Evolutionary conservation across 2,888 invertebrate species (phyloP).

Genomic region (Magallana nippona): DNA sequence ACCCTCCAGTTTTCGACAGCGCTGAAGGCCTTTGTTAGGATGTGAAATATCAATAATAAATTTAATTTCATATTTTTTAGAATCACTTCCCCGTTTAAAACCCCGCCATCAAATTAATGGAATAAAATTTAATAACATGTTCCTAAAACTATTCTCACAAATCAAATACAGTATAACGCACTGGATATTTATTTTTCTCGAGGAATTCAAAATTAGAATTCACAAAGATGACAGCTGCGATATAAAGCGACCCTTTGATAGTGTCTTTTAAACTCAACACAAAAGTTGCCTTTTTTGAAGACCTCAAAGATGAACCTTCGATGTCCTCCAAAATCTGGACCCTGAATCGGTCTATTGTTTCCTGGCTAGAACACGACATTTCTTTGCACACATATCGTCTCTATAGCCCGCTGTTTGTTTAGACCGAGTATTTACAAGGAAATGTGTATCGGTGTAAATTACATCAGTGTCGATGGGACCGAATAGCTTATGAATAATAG

Average conservation of each 20-base stretch:
- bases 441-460: not conserved
- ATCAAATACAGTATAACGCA: not conserved
- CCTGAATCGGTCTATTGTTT: constrained; percentile 1
- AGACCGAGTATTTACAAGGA: constrained; percentile 2
- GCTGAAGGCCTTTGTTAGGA: too few relatives aligned
- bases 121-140: too few relatives aligned
- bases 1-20: too few relatives aligned
- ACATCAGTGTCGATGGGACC: not conserved
- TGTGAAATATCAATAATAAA: too few relatives aligned
- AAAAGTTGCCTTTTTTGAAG: constrained; percentile 7
- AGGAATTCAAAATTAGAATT: not conserved
- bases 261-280: not conserved
- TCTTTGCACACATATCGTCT: not conserved
- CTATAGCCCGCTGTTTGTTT: not conserved
- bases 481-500: not conserved
- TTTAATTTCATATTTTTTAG: too few relatives aligned
- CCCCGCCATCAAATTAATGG: too few relatives aligned
- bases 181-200: not conserved
- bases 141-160: not conserved
- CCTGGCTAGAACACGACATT: not conserved
- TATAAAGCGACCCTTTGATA: not conserved
- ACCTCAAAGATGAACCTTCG: constrained; percentile 3
- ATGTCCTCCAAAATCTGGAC: not conserved
- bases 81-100: too few relatives aligned
- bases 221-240: constrained; percentile 5